Percentiles rank a stretch among this genome's conserved stretches.
Evolutionary conservation across 1,140 invertebrate species (phyloP).

Genomic region (Plectrocnemia conspersa): DNA sequence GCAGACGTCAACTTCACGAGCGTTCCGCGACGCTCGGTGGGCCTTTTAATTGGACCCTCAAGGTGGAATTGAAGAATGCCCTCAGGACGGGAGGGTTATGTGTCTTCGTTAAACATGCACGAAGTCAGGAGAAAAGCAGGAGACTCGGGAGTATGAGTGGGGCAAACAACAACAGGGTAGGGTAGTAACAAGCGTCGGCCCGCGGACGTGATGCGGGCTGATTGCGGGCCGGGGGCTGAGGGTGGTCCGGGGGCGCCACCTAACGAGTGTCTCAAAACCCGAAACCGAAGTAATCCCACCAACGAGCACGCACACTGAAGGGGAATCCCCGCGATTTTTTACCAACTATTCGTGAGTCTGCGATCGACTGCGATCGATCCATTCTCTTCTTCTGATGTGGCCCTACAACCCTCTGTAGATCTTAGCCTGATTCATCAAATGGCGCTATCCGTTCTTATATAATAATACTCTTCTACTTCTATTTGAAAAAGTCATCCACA

Average conservation of each 20-base stretch:
- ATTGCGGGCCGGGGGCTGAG: slow-evolving; percentile 21
- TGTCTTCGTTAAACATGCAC: slow-evolving; percentile 28
- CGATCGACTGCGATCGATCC: too few species aligned
- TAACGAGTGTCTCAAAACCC: slow-evolving; percentile 32
- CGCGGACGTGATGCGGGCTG: slow-evolving; percentile 33
- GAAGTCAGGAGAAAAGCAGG: slow-evolving; percentile 5
- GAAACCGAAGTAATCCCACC: too few species aligned
- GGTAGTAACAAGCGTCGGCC: slow-evolving; percentile 26
- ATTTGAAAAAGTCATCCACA: too few species aligned
- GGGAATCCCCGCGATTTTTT: too few species aligned
- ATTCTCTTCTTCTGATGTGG: too few species aligned
- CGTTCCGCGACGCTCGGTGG: slow-evolving; percentile 3
- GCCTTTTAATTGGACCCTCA: slow-evolving; percentile 22
- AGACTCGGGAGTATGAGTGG: neutral
- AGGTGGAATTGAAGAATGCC: slow-evolving; percentile 9
- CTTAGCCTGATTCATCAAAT: too few species aligned
- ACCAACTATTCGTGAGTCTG: too few species aligned
- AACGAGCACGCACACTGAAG: too few species aligned
- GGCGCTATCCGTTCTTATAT: too few species aligned
- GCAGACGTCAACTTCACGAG: neutral
- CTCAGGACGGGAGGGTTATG: slow-evolving; percentile 2
- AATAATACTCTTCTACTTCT: too few species aligned
- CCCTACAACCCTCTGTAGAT: too few species aligned
- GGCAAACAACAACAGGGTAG: slow-evolving; percentile 27
- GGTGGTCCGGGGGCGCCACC: slow-evolving; percentile 12